Evolutionary conservation across 2,113 vertebrate genomes (phyloP).

Genomic region (Ptyas mucosa): DNA sequence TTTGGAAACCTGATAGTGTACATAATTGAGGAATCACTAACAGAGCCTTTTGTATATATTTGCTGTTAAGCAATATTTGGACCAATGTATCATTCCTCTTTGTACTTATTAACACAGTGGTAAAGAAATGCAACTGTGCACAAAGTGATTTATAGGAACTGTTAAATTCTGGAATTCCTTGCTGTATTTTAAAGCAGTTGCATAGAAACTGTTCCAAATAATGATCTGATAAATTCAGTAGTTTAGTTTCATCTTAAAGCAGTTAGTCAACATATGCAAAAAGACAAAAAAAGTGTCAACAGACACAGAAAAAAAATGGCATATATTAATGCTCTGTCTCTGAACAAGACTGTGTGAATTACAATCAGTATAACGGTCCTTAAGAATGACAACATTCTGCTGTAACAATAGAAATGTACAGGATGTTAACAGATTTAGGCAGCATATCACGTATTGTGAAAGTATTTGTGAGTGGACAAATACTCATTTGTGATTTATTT

Average conservation of each 20-base stretch:
- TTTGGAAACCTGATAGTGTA: constrained; percentile 21
- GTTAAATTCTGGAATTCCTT: constrained; percentile 12
- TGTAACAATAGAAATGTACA: background rate
- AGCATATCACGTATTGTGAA: background rate
- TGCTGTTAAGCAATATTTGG: constrained; percentile 13
- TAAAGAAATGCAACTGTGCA: constrained; percentile 6
- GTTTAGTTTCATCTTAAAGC: background rate
- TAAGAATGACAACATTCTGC: background rate
- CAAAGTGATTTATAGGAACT: constrained; percentile 11
- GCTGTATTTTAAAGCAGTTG: constrained; percentile 20
- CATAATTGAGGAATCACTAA: background rate
- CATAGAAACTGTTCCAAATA: constrained; percentile 28
- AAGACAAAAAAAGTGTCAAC: background rate
- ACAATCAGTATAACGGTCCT: constrained; percentile 15
- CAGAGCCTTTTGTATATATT: background rate
- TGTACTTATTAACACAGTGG: background rate
- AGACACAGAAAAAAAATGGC: background rate
- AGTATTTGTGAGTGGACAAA: background rate
- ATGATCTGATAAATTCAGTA: background rate
- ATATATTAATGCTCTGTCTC: background rate
- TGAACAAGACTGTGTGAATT: background rate
- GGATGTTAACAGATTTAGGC: background rate
- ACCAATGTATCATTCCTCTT: background rate
- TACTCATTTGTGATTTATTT: background rate
- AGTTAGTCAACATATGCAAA: constrained; percentile 22